Evolutionary conservation across 1,140 invertebrate species (phyloP).

Genomic region (Ceratosolen solmsi): DNA sequence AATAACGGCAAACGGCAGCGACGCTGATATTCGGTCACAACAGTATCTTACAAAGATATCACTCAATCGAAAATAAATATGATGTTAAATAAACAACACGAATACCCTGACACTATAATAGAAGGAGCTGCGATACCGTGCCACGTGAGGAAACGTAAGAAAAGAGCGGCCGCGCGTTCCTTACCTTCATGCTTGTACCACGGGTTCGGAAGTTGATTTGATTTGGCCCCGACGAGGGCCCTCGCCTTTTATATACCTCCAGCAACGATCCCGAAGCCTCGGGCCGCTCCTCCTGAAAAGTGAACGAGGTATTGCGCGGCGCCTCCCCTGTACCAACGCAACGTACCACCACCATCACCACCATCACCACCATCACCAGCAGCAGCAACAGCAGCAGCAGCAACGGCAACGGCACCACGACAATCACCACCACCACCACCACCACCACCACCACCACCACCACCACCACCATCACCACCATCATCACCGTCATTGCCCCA

Average conservation of each 20-base stretch:
- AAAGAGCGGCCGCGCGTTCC: neutral
- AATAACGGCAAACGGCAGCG: neutral
- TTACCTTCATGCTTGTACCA: conserved; percentile 64
- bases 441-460: neutral
- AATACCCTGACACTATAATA: neutral
- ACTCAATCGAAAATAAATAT: neutral
- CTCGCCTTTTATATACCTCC: conserved; percentile 28
- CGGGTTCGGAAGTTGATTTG: conserved; percentile 59
- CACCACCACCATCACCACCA: neutral
- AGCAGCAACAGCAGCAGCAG: neutral
- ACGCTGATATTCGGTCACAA: neutral
- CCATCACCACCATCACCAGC: neutral
- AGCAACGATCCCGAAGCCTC: neutral
- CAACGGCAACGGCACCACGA: neutral
- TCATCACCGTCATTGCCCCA: neutral
- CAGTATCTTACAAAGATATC: neutral
- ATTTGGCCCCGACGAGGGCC: conserved; percentile 52
- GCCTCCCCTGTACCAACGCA: neutral
- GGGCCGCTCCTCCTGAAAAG: neutral
- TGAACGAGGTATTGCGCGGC: neutral
- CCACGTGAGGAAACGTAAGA: neutral
- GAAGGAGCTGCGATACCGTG: neutral
- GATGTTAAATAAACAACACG: neutral
- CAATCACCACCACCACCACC: neutral
- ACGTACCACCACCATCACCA: no score